Evolutionary conservation across 2,888 invertebrate species (phyloP).

Genomic region (Melitaea athalia): DNA sequence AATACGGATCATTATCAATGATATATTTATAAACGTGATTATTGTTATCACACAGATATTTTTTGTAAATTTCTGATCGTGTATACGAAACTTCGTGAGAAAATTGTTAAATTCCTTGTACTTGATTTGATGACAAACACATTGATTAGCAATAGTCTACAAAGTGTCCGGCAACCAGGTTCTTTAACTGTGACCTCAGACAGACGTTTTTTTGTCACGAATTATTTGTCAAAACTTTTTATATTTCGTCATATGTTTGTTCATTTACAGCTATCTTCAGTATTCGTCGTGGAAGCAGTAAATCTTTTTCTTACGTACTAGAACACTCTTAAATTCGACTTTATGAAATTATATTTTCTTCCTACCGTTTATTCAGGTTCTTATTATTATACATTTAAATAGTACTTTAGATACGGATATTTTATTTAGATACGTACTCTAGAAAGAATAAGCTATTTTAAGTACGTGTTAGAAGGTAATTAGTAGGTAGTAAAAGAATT

Average conservation of each 20-base stretch:
- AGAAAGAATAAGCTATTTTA: too few species aligned
- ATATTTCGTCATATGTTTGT: not conserved
- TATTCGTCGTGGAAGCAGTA: not conserved
- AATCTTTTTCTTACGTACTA: too few species aligned
- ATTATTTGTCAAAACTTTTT: not conserved
- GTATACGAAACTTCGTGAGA: not conserved
- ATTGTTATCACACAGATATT: too few species aligned
- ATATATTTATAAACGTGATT: not conserved
- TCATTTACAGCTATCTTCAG: not conserved
- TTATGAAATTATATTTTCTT: too few species aligned
- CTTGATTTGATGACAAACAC: constrained; percentile 16
- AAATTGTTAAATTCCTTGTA: constrained; percentile 10
- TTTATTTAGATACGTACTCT: too few species aligned
- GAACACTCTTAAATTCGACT: too few species aligned
- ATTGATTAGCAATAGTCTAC: constrained; percentile 21
- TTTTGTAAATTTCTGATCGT: not conserved
- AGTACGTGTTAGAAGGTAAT: too few species aligned
- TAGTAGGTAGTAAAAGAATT: too few species aligned
- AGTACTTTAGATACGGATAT: too few species aligned
- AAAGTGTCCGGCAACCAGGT: constrained; percentile 5
- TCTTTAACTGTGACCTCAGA: not conserved
- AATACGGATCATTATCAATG: too few species aligned
- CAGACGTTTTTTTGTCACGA: not conserved
- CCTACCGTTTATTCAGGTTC: too few species aligned
- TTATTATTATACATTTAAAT: too few species aligned